phyloP scores from a whole-genome alignment of 2,113 vertebrate species.

The Hypocryptadius cinnamomeus region DNA sequence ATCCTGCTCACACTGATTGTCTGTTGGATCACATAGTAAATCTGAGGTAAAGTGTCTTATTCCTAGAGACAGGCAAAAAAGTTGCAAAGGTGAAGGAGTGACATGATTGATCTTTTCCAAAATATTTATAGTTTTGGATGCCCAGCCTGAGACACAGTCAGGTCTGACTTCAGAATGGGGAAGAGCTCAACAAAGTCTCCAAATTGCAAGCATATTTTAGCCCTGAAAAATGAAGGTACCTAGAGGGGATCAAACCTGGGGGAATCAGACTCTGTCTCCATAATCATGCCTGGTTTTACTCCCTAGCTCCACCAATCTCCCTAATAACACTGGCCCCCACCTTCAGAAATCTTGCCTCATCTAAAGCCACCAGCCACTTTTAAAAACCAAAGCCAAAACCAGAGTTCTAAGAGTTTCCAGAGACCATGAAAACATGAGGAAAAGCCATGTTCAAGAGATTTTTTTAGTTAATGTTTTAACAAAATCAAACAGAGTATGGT shows the following conservation, averaged over 20 bases:
- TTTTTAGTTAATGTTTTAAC: not conserved
- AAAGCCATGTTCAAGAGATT: not conserved
- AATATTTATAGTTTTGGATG: not conserved
- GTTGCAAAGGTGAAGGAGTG: not conserved
- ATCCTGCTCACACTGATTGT: not conserved
- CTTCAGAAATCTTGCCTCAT: not conserved
- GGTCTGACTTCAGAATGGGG: not conserved
- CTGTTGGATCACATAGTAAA: not conserved
- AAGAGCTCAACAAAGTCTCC: not conserved
- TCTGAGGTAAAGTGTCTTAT: not conserved
- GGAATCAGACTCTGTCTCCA: not conserved
- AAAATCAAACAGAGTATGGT: not conserved
- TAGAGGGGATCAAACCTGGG: not conserved
- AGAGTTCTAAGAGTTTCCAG: slow-evolving; percentile 2
- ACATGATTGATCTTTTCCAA: not conserved
- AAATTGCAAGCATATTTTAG: not conserved
- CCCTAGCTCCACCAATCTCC: not conserved
- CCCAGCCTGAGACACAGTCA: not conserved
- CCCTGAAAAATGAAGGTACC: not conserved
- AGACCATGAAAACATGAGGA: not conserved
- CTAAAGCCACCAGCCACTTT: not conserved
- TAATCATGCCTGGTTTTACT: not conserved
- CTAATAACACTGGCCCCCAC: not conserved
- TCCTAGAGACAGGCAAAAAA: not conserved
- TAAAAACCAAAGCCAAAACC: not conserved